A percentile compares a stretch with the other conserved stretches of the same genome.
Evolutionary conservation across 1,140 invertebrate species (phyloP).

Genomic region (Melanaphis sacchari): DNA sequence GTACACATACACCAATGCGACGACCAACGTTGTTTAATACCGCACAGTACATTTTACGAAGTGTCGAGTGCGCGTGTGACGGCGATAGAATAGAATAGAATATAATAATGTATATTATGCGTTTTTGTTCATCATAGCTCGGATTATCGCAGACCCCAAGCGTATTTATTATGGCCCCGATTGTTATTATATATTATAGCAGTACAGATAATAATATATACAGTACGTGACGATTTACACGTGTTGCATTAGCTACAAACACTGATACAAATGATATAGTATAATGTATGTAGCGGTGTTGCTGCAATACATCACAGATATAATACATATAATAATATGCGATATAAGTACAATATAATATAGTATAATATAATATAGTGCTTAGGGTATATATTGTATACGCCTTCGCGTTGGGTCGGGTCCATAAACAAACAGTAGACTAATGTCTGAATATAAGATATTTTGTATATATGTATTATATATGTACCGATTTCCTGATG

Average conservation of each 20-base stretch:
- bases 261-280: background rate
- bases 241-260: conserved; percentile 18
- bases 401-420: background rate
- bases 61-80: background rate
- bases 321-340: background rate
- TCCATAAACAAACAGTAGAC: background rate
- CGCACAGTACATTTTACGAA: background rate
- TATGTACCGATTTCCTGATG: background rate
- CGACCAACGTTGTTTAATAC: background rate
- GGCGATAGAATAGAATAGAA: background rate
- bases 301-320: background rate
- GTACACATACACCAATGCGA: background rate
- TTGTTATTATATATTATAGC: background rate
- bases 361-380: background rate
- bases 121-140: background rate
- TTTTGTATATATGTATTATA: background rate
- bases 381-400: background rate
- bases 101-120: background rate
- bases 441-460: background rate
- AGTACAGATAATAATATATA: background rate
- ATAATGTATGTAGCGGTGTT: background rate
- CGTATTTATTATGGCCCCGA: background rate
- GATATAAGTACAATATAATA: background rate
- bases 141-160: conserved; percentile 9
- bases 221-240: background rate